Evolutionary conservation across 2,113 vertebrate species (phyloP).

Genomic region (Australoheros scitulus): DNA sequence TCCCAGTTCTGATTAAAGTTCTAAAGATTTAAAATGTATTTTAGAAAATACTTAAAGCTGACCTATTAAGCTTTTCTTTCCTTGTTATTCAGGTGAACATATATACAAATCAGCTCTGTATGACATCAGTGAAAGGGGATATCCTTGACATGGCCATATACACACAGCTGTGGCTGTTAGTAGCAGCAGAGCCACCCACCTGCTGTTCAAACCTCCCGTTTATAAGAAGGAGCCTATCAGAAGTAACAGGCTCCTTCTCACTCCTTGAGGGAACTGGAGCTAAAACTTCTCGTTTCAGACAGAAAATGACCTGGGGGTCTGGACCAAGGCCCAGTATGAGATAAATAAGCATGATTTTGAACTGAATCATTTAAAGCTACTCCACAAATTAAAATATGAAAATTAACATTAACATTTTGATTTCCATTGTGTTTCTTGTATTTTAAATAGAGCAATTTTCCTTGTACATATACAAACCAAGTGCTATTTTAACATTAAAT

Average conservation of each 20-base stretch:
- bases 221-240: neutral
- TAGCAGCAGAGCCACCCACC: neutral
- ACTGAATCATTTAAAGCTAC: neutral
- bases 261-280: neutral
- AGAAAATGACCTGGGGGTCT: neutral
- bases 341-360: neutral
- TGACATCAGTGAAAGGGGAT: neutral
- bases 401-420: neutral
- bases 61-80: neutral
- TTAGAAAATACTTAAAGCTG: neutral
- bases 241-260: neutral
- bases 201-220: neutral
- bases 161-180: neutral
- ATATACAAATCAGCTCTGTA: neutral
- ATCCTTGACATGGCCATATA: neutral
- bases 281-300: neutral
- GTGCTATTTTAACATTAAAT: neutral
- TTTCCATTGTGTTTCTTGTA: neutral
- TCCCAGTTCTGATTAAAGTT: neutral
- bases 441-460: neutral
- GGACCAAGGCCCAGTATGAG: neutral
- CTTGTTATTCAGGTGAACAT: neutral
- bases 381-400: neutral
- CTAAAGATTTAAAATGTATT: slow-evolving; percentile 2
- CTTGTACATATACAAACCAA: neutral